Conservation (phyloP, 2,113 vertebrate species). For the Scortum barcoo region DNA sequence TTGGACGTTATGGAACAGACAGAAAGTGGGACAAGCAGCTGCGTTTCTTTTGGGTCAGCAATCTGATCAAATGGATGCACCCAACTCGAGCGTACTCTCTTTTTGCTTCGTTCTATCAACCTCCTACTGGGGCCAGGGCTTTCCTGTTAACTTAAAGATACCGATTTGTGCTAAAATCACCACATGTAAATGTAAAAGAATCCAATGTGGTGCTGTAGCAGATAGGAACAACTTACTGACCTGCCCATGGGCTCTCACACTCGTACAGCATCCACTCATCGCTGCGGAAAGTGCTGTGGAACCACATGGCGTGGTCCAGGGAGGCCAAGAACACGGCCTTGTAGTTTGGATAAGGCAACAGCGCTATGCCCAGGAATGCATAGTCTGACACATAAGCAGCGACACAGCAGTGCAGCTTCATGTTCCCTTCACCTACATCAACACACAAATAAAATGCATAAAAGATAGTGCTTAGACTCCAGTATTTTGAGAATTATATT, state of each 20-base stretch:
- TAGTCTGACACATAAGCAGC: slow-evolving; percentile 96
- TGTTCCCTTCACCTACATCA: slow-evolving; percentile 86
- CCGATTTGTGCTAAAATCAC: not conserved
- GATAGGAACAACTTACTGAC: slow-evolving; percentile 77
- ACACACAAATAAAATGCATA: slow-evolving; percentile 10
- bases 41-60: no score
- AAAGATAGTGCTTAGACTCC: not conserved
- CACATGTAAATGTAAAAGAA: not conserved
- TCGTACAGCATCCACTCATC: slow-evolving; percentile 98
- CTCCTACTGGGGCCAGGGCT: not conserved
- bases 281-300: slow-evolving; percentile 91
- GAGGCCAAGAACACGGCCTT: slow-evolving; percentile 86
- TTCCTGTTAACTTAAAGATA: not conserved
- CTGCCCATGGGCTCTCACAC: slow-evolving; percentile 95
- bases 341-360: slow-evolving; percentile 86
- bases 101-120: no score
- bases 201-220: no score
- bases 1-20: no score
- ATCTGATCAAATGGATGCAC: no score
- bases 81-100: no score
- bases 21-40: no score
- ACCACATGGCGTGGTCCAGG: slow-evolving; percentile 98
- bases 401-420: slow-evolving; percentile 96
- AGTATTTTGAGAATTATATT: not conserved
- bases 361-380: slow-evolving; percentile 88